Evolutionary conservation across 2,888 invertebrate species (phyloP).

Genomic region (Gonocerus acuteangulatus): DNA sequence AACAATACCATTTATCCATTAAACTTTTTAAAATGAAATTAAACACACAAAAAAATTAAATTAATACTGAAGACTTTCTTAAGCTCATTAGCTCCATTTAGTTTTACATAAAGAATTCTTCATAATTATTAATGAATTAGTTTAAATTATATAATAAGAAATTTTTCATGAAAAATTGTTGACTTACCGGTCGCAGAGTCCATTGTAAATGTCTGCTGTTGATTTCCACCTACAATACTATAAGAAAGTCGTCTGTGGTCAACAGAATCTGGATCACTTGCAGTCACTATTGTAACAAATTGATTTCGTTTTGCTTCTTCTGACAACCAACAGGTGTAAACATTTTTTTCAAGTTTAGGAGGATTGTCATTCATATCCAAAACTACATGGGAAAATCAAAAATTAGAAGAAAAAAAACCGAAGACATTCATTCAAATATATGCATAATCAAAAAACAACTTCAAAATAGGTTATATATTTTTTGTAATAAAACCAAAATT

Average conservation of each 20-base stretch:
- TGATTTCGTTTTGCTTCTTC: slow-evolving; percentile 76
- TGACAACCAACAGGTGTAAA: slow-evolving; percentile 70
- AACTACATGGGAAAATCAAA: slow-evolving; percentile 49
- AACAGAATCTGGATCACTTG: slow-evolving; percentile 76
- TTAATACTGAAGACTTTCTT: no score
- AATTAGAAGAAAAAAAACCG: background rate
- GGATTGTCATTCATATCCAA: slow-evolving; percentile 86
- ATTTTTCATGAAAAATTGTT: no score
- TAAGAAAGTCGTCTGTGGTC: slow-evolving; percentile 69
- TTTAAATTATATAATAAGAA: no score
- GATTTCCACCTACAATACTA: slow-evolving; percentile 75
- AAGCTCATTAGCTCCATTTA: no score
- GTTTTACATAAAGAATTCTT: no score
- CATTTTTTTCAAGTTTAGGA: slow-evolving; percentile 73
- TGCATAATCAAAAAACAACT: background rate
- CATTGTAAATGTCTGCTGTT: slow-evolving; percentile 64
- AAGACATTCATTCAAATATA: background rate
- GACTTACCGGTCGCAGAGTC: slow-evolving; percentile 48
- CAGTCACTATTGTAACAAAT: slow-evolving; percentile 78
- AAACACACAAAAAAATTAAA: no score
- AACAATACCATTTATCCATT: no score
- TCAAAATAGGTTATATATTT: no score
- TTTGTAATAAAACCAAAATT: no score
- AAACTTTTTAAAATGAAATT: no score
- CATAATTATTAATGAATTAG: no score